A percentile compares a stretch with the other conserved stretches of the same genome.
phyloP scores from a whole-genome alignment of 2,888 invertebrate species.

The Synergus gifuensis region DNA sequence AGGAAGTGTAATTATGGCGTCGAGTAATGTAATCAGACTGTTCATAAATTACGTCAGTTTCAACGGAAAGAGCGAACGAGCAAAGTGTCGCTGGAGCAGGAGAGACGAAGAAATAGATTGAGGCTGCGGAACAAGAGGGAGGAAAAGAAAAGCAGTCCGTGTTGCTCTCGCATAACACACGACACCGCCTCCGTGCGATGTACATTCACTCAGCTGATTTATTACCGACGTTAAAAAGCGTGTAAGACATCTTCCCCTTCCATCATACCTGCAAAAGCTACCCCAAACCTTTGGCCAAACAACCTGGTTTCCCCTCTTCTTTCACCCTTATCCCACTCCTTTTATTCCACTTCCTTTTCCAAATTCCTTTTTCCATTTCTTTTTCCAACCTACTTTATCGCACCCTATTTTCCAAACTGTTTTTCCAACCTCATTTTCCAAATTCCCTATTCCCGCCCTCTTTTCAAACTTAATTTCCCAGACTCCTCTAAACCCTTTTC shows the following conservation, averaged over 20 bases:
- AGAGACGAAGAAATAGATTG: neutral
- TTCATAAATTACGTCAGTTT: constrained; percentile 37
- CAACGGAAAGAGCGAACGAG: constrained; percentile 34
- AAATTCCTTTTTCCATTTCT: neutral
- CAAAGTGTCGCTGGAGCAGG: neutral
- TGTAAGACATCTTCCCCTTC: constrained; percentile 52
- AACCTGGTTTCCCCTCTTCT: neutral
- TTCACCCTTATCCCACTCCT: too few relatives aligned
- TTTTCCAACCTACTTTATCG: neutral
- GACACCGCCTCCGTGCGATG: constrained; percentile 54
- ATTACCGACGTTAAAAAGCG: constrained; percentile 57
- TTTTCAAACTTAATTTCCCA: too few relatives aligned
- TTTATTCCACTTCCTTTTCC: too few relatives aligned
- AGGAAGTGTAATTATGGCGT: constrained; percentile 35
- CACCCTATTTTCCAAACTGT: too few relatives aligned
- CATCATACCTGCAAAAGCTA: constrained; percentile 20
- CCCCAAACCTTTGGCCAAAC: constrained; percentile 26
- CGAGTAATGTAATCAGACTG: constrained; percentile 10
- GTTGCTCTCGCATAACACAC: constrained; percentile 56
- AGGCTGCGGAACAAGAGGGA: neutral
- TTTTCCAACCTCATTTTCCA: too few relatives aligned
- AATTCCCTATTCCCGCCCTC: too few relatives aligned
- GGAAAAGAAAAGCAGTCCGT: constrained; percentile 48
- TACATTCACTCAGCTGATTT: constrained; percentile 60
- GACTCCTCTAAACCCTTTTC: too few relatives aligned